Evolutionary conservation across 1,140 invertebrate species (phyloP).

Genomic region (Vanessa tameamea): DNA sequence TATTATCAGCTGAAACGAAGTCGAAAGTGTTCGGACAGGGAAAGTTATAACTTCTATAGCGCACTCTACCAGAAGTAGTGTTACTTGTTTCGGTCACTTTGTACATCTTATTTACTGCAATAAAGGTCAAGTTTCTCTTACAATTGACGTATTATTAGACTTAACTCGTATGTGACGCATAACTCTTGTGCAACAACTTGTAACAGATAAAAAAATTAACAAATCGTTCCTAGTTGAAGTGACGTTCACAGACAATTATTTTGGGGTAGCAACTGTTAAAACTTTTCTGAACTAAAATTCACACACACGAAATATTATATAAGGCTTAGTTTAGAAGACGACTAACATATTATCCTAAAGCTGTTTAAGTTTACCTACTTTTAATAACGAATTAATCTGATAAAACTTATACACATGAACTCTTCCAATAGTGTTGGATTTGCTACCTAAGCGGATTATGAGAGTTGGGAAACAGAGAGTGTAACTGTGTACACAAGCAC

Average conservation of each 20-base stretch:
- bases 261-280: no score
- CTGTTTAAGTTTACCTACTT: no score
- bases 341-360: no score
- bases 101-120: slow-evolving; percentile 16
- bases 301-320: no score
- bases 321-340: no score
- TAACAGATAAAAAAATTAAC: background rate
- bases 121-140: slow-evolving; percentile 14
- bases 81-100: slow-evolving; percentile 18
- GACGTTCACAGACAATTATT: background rate
- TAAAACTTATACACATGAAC: no score
- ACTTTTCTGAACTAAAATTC: no score
- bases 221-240: background rate
- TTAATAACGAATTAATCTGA: no score
- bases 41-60: slow-evolving; percentile 48
- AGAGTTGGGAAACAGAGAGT: no score
- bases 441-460: no score
- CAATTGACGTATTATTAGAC: background rate
- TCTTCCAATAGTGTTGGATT: no score
- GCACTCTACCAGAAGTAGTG: slow-evolving; percentile 19
- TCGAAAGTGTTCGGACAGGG: slow-evolving; percentile 59
- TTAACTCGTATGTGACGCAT: background rate
- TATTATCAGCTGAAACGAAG: slow-evolving; percentile 51
- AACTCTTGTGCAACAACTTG: background rate
- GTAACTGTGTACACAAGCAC: no score